phyloP scores from a whole-genome alignment of 2,888 invertebrate genomes.

The Rhagophthalmus giganteus region DNA sequence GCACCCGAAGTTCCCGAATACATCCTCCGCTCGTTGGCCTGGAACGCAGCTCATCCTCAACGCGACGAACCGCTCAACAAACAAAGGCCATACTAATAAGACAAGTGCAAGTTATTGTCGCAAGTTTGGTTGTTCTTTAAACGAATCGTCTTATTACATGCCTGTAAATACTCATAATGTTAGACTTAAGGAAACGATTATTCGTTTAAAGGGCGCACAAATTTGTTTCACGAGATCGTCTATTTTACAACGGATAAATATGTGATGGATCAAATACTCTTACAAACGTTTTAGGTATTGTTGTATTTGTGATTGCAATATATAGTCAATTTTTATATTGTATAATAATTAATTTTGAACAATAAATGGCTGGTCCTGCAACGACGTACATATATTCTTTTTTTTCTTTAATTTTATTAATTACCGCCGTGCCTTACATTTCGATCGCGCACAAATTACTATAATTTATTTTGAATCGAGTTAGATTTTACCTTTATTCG shows the following conservation, averaged over 20 bases:
- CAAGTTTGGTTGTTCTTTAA: slow-evolving; percentile 2
- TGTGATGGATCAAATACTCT: slow-evolving; percentile 25
- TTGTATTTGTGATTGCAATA: slow-evolving; percentile 25
- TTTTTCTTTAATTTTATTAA: neutral
- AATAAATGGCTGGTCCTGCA: slow-evolving; percentile 27
- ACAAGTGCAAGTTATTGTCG: neutral
- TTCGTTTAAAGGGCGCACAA: neutral
- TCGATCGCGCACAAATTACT: neutral
- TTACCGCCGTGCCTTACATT: neutral
- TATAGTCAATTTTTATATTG: slow-evolving; percentile 27
- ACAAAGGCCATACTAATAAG: slow-evolving; percentile 16
- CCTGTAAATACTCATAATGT: slow-evolving; percentile 12
- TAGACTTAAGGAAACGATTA: neutral
- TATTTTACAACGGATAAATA: slow-evolving; percentile 1
- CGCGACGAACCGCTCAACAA: slow-evolving; percentile 8
- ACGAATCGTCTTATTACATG: slow-evolving; percentile 1
- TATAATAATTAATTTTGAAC: slow-evolving; percentile 21
- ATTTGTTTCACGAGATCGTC: slow-evolving; percentile 3
- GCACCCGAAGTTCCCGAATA: slow-evolving; percentile 70
- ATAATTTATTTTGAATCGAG: neutral
- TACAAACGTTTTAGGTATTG: slow-evolving; percentile 16
- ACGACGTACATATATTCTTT: slow-evolving; percentile 1
- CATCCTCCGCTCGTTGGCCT: slow-evolving; percentile 70
- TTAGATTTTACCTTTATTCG: neutral
- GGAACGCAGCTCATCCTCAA: slow-evolving; percentile 63